Percentiles rank a stretch among this genome's conserved stretches.
phyloP scores from a whole-genome alignment of 2,888 invertebrate genomes.

The Hydraecia micacea region DNA sequence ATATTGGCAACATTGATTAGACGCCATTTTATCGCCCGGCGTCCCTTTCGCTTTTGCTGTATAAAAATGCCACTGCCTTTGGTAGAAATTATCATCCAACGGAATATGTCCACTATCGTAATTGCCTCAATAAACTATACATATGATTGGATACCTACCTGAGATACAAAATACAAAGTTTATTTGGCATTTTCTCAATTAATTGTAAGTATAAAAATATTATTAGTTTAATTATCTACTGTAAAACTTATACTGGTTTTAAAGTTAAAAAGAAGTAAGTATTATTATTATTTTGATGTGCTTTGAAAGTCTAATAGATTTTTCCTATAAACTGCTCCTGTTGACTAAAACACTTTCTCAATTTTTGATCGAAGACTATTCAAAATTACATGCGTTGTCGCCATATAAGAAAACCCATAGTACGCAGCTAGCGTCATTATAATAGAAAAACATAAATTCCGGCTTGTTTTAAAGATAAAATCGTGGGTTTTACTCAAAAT shows the following conservation, averaged over 20 bases:
- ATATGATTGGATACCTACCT: too few species aligned
- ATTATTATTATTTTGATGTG: background rate
- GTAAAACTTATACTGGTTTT: background rate
- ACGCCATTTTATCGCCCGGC: too few species aligned
- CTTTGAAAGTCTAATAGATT: background rate
- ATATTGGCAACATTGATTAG: too few species aligned
- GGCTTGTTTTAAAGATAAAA: constrained; percentile 45
- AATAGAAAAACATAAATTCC: constrained; percentile 59
- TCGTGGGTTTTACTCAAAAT: constrained; percentile 44
- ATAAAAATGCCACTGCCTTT: too few species aligned
- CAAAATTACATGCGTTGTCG: constrained; percentile 50
- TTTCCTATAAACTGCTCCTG: background rate
- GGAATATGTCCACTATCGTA: too few species aligned
- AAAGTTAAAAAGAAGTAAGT: background rate
- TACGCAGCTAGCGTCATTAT: constrained; percentile 63
- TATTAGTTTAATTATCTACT: background rate
- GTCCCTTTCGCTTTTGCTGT: too few species aligned
- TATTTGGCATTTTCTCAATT: background rate
- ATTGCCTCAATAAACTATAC: too few species aligned
- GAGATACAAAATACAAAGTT: too few species aligned
- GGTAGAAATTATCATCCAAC: too few species aligned
- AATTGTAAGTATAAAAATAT: background rate
- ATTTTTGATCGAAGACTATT: constrained; percentile 23
- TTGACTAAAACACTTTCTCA: constrained; percentile 26
- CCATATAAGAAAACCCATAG: constrained; percentile 59